Evolutionary conservation across 1,140 invertebrate species (phyloP), one percentile per base, ranked within the genome.

Genomic region (Tenebrio molitor): DNA sequence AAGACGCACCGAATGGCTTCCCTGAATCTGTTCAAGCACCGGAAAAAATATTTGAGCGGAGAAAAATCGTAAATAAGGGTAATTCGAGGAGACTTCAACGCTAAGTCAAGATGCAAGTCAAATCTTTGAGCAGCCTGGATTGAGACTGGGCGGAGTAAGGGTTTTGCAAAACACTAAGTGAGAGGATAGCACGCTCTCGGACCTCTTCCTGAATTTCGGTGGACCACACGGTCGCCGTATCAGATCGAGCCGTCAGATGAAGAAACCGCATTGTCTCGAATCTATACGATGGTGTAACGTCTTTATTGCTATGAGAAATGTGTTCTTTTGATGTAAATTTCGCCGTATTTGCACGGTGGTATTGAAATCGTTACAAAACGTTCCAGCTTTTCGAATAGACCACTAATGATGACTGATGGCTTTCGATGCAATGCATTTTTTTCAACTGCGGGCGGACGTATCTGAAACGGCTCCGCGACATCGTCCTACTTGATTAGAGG

Each of bases 401-500:
- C 50, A 29, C 50, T 58, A 58, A 58, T 58, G 50, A 58, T 58
- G 50, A 58, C 50, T 58, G 50, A 58, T 58, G 50, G 50, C 44
- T 58, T 58, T 58, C 50, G 23, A 29, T 4, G 25, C 29, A 12
- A 29, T 14, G 50, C 23, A 58, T 29, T 58, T 58, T 58, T 58
- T 58, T 29, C n/a, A 16, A 36, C 41, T 36, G 50, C 53, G 46
- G 41, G 41, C 39, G 33, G 33, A 53, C 62, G 62, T 50, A 33
- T 70, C 46, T 23, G 62, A 50, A 44, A 65, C 58, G 41, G 64
- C 71, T 53, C 71, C 58, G 66, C 69, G 71, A 74, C 67, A 71
- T 74, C 72, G 72, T 36, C 73, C 73, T 71, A 74, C 68, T 74
- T 74, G 73, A 74, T 74, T 68, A 74, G 41, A 74, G 73, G 73